These are phyloP conservation scores for Drosophila ezoana DNA, from an alignment of 2,888 invertebrate genomes.

Conservation along the genomic window DNA sequence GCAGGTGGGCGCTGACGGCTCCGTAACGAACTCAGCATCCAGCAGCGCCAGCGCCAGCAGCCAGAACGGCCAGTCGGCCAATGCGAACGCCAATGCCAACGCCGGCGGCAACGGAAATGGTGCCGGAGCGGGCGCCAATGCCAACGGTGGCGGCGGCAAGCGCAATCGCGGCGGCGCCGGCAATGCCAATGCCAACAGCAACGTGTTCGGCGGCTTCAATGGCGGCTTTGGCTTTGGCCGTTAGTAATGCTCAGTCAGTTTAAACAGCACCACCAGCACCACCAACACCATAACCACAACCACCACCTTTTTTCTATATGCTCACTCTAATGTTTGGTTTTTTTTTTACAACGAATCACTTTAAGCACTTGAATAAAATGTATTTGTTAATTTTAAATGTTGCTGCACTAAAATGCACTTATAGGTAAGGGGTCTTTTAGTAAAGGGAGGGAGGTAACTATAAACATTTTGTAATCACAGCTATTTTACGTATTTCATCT, in stretches of 20 bases:
- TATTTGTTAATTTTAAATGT: slow-evolving; percentile 52
- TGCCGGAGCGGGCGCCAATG: slow-evolving; percentile 46
- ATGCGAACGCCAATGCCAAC: slow-evolving; percentile 68
- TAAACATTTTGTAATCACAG: too few species aligned
- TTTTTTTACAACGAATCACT: slow-evolving; percentile 50
- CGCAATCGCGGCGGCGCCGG: slow-evolving; percentile 37
- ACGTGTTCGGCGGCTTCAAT: slow-evolving; percentile 55
- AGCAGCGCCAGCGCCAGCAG: slow-evolving; percentile 77
- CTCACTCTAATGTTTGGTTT: slow-evolving; percentile 13
- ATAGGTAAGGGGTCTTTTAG: too few species aligned
- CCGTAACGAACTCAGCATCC: slow-evolving; percentile 74
- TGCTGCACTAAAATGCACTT: slow-evolving; percentile 17
- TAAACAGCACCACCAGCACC: slow-evolving; percentile 10
- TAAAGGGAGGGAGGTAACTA: neutral
- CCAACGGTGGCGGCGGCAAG: slow-evolving; percentile 36
- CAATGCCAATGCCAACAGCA: slow-evolving; percentile 53
- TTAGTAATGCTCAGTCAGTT: slow-evolving; percentile 42
- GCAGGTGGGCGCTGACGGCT: slow-evolving; percentile 73
- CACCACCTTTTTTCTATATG: slow-evolving; percentile 7
- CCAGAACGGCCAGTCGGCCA: slow-evolving; percentile 68
- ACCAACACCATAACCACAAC: slow-evolving; percentile 6
- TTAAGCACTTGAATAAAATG: slow-evolving; percentile 55
- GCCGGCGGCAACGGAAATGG: slow-evolving; percentile 48
- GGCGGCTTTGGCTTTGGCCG: slow-evolving; percentile 52
- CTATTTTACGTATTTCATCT: neutral